phyloP scores from a whole-genome alignment of 1,140 invertebrate genomes.

The Ips nitidus region DNA sequence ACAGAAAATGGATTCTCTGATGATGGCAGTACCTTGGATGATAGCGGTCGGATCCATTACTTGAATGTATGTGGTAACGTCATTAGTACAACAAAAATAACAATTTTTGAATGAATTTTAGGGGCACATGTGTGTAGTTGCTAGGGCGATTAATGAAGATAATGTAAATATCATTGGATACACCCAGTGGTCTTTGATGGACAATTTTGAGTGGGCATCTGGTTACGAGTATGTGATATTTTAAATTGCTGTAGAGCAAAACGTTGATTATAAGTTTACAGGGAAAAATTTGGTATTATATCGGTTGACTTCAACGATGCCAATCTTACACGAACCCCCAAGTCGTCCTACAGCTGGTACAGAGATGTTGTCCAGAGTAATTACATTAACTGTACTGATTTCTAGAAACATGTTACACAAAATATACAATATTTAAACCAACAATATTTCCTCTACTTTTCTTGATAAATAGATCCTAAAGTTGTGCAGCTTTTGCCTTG shows the following conservation, averaged over 20 bases:
- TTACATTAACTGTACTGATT: conserved; percentile 13
- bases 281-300: conserved; percentile 16
- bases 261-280: background rate
- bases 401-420: background rate
- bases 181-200: conserved; percentile 18
- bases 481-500: background rate
- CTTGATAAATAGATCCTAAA: background rate
- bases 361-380: conserved; percentile 6
- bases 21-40: conserved; percentile 21
- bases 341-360: conserved; percentile 14
- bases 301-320: conserved; percentile 4
- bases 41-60: conserved; percentile 27
- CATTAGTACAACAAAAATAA: background rate
- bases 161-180: conserved; percentile 12
- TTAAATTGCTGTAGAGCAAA: too few species aligned
- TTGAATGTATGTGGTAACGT: conserved; percentile 11
- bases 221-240: conserved; percentile 17
- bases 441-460: too few species aligned
- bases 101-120: background rate
- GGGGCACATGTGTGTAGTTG: conserved; percentile 12
- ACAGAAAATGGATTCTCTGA: conserved; percentile 40
- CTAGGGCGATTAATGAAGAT: conserved; percentile 16
- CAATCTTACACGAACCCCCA: conserved; percentile 16
- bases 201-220: conserved; percentile 22
- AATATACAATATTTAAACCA: too few species aligned